Base-by-base conservation (phyloP, 2,797 vertebrate genomes). In the Coregonus suidteri region DNA sequence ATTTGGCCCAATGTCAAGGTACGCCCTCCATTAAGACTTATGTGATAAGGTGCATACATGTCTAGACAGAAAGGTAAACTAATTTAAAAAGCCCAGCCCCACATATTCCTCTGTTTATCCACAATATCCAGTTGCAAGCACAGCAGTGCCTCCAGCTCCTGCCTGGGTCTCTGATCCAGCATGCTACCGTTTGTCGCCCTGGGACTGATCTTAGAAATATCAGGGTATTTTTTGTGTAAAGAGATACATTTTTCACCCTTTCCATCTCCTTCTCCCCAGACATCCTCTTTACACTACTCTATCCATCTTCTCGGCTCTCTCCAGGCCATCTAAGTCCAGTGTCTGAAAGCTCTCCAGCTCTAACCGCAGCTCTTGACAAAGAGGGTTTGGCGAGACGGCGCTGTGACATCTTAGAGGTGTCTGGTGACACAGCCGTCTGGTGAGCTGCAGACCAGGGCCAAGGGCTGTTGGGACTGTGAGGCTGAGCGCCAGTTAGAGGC, bases 51-150 rank as follows among this genome's bases (percentile, higher is more conserved):
- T 20, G 35, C 14, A 13, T 71, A 71, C 82, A 47, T 82, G 85
- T 83, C 74, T 20, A 75, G 78, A 82, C 86, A 82, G 11, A 59
- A 54, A 79, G 74, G 18, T 54, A 54, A 62, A 20, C 56, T 20
- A 5, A 62, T 20, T 3, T 7, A 11, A 7, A n/a, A 62, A 62
- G n/a, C n/a, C n/a, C 53, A 54, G 53, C 56, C 7, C 56, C 31
- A 54, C 51, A 74, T 54, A 64, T 75, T 64, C 18, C 74, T 88
- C 85, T 88, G 77, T 89, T 89, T 81, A 74, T 52, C 82, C 31
- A 56, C 65, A 64, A 70, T 80, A 89, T 88, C 81, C 84, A 74
- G 78, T 87, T 88, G 84, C 82, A 84, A 80, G 79, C 73, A 80
- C 73, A 0, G 81, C 64, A 85, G 85, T 15, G 86, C 75, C 4